Base-by-base conservation (phyloP, 2,797 vertebrate species). In the Parambassis ranga region DNA sequence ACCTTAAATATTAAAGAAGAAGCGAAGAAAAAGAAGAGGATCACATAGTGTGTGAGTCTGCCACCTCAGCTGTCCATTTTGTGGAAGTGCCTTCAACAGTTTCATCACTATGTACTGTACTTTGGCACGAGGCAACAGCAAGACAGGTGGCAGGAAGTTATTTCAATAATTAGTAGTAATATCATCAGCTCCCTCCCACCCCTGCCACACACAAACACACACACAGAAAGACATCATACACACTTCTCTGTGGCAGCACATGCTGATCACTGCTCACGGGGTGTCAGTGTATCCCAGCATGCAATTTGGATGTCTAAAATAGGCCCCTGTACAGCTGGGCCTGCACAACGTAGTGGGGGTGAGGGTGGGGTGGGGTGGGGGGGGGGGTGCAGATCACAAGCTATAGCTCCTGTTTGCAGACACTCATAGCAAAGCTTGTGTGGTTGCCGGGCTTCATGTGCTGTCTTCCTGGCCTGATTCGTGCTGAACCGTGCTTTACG, bases 101-200 rank as follows among this genome's bases (percentile, higher is more conserved):
- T 95, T 96, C 94, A 95, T 94, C 91, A 90, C 93, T 88, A 90
- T 94, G 90, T 77, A 42, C 43, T 92, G 88, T 82, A 36, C 56
- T 91, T 94, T 96, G 95, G 94, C 95, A 94, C 87, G 55, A 86
- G 71, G 88, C 86, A 89, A 77, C 79, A 83, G 79, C 80, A 86
- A 93, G 95, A 95, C 96, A 97, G 95, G 94, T 96, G 96, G 94
- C 91, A 93, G 92, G 93, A 93, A 93, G 93, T 94, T 94, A 95
- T 97, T 96, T 94, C 92, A 95, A 93, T 95, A 93, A 94, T 94
- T 93, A 92, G 87, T 93, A 93, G 94, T 95, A 94, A 95, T 94
- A 92, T 93, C 95, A 93, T 92, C 93, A 94, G 93, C 91, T 92
- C 92, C 88, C 91, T 92, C 92, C 88, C 91, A 86, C 92, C 93